Evolutionary conservation across 2,113 vertebrate genomes (phyloP).

Genomic region (Anas platyrhynchos): DNA sequence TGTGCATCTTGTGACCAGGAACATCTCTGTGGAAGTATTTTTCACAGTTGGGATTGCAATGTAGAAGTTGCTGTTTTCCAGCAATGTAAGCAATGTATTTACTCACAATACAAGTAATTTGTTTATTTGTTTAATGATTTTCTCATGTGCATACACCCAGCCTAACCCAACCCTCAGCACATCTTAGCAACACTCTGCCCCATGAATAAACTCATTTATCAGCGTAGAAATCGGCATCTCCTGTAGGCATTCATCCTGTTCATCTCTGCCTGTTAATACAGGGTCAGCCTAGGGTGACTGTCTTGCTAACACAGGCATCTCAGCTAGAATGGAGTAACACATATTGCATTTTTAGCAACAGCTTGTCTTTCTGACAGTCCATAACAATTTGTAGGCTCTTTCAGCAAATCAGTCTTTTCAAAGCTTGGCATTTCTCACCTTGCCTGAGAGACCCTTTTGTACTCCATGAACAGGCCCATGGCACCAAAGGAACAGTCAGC

Average conservation of each 20-base stretch:
- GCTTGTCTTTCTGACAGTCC: not conserved
- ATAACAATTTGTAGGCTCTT: not conserved
- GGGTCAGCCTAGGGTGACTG: not conserved
- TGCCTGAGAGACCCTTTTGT: not conserved
- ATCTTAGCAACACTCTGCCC: not conserved
- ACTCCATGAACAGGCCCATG: rapidly evolving
- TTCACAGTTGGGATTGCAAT: not conserved
- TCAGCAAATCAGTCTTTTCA: not conserved
- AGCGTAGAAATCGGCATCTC: not conserved
- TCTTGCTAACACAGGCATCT: not conserved
- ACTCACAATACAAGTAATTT: not conserved
- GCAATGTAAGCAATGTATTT: not conserved
- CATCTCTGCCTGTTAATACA: not conserved
- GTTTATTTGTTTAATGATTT: not conserved
- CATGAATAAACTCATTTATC: not conserved
- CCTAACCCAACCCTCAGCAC: not conserved
- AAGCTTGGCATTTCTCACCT: not conserved
- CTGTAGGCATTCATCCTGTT: not conserved
- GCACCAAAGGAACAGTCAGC: not conserved
- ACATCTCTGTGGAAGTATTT: not conserved
- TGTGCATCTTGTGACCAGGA: not conserved
- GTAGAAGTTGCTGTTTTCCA: not conserved
- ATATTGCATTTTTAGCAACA: not conserved
- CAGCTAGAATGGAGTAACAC: not conserved
- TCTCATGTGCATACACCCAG: not conserved